These are phyloP conservation scores for Dascyllus trimaculatus DNA, from an alignment of 2,113 vertebrate genomes.

Conservation along the genomic window DNA sequence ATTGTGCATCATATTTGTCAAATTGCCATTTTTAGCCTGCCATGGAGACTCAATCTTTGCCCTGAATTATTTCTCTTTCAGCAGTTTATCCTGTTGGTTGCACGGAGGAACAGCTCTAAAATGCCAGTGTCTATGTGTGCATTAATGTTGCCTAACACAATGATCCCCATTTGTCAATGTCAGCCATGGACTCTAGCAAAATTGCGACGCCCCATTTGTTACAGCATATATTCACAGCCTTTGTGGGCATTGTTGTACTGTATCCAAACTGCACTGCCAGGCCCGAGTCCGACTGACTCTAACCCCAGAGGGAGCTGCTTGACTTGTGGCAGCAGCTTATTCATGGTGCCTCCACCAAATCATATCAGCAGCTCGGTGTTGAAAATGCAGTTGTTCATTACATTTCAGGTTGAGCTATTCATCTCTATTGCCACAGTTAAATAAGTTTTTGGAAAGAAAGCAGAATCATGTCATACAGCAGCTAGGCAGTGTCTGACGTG, in stretches of 20 bases:
- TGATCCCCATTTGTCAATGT: constrained; percentile 67
- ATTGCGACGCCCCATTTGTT: constrained; percentile 44
- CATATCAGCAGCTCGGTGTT: constrained; percentile 18
- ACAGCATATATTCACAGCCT: constrained; percentile 18
- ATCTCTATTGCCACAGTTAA: background rate
- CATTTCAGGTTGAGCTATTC: constrained; percentile 6
- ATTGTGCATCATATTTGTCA: constrained; percentile 18
- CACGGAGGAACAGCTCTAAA: constrained; percentile 44
- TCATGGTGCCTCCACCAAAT: constrained; percentile 30
- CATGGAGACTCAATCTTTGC: background rate
- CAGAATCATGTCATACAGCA: background rate
- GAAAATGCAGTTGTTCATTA: constrained; percentile 20
- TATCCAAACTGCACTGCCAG: constrained; percentile 16
- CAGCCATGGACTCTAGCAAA: constrained; percentile 50
- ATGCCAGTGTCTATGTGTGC: constrained; percentile 45
- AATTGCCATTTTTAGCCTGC: constrained; percentile 28
- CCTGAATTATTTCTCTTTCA: constrained; percentile 35
- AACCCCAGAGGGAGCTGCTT: constrained; percentile 30
- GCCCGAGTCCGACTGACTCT: constrained; percentile 26
- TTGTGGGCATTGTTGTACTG: constrained; percentile 24
- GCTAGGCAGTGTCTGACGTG: background rate
- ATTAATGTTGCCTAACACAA: constrained; percentile 44
- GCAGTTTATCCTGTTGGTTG: constrained; percentile 39
- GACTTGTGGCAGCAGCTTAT: constrained; percentile 40
- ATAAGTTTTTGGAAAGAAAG: constrained; percentile 3